Conservation (phyloP, 2,113 vertebrate genomes). For the Dissostichus mawsoni region DNA sequence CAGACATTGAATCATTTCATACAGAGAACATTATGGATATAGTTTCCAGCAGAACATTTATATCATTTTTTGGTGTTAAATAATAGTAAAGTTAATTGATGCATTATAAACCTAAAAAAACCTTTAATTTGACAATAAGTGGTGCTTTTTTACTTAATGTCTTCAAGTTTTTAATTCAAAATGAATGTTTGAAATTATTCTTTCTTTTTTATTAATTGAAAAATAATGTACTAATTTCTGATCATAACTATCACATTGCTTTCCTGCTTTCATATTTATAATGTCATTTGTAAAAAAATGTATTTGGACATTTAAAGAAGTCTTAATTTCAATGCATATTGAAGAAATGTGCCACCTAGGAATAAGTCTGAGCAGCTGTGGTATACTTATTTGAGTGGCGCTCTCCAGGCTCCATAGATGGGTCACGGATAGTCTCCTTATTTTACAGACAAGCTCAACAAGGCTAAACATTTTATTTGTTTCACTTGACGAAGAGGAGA, state of each 20-base stretch:
- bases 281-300: no score
- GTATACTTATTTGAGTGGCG: not conserved
- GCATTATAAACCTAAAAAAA: not conserved
- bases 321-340: not conserved
- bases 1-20: not conserved
- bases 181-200: no score
- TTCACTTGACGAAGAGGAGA: not conserved
- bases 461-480: not conserved
- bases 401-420: not conserved
- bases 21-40: not conserved
- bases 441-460: not conserved
- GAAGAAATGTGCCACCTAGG: not conserved
- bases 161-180: not conserved
- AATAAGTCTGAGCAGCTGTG: not conserved
- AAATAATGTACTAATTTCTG: not conserved
- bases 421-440: not conserved
- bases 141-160: not conserved
- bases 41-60: not conserved
- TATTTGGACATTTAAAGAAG: not conserved
- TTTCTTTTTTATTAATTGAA: no score
- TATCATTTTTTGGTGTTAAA: not conserved
- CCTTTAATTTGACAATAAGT: not conserved
- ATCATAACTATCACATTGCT: not conserved
- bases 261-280: not conserved
- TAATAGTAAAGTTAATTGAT: not conserved